Evolutionary conservation across 2,113 vertebrate genomes (phyloP).

Genomic region (Lasiurus cinereus): DNA sequence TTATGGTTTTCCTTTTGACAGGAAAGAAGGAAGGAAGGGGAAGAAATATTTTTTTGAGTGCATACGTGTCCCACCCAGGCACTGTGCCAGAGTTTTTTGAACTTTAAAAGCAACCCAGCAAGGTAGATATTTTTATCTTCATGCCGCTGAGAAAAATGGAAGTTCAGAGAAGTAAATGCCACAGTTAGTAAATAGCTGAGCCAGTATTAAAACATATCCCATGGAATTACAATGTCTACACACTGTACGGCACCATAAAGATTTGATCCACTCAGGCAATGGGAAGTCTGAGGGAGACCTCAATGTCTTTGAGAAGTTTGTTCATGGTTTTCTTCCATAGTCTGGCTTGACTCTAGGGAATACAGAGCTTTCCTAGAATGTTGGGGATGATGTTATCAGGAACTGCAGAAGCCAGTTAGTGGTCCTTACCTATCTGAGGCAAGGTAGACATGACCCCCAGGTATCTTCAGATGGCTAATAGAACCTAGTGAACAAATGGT

Average conservation of each 20-base stretch:
- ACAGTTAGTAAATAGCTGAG: neutral
- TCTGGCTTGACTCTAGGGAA: neutral
- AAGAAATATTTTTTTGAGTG: neutral
- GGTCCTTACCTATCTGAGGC: neutral
- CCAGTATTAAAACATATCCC: neutral
- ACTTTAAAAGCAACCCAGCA: neutral
- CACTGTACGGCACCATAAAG: neutral
- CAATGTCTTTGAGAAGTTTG: neutral
- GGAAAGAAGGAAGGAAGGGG: neutral
- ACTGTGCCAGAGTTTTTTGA: neutral
- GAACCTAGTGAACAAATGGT: neutral
- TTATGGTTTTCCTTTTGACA: neutral
- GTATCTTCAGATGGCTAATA: neutral
- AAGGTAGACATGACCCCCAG: neutral
- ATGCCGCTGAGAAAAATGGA: neutral
- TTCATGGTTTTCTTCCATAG: neutral
- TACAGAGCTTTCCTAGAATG: neutral
- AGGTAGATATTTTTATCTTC: neutral
- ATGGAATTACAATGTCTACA: neutral
- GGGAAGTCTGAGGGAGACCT: neutral
- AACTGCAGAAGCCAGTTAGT: neutral
- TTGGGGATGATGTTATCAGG: neutral
- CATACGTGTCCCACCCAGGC: neutral
- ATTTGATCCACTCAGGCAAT: neutral
- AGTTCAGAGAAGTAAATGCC: neutral